These are phyloP conservation scores for Empidonax traillii DNA, from an alignment of 2,113 vertebrate genomes.

Conservation along the genomic window DNA sequence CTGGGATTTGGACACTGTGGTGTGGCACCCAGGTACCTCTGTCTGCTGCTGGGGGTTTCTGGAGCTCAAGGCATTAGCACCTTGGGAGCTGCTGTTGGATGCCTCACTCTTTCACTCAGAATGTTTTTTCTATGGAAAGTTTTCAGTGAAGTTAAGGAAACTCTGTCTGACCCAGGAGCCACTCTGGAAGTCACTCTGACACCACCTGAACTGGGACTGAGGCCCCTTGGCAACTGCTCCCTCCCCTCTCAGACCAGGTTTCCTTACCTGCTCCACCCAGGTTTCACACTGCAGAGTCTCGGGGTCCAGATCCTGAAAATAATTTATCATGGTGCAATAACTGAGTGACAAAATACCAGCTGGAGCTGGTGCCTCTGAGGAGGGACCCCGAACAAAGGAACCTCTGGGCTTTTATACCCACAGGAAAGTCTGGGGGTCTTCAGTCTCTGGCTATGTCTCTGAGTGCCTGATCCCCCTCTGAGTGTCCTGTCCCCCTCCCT, in stretches of 20 bases:
- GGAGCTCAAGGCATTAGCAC: not conserved
- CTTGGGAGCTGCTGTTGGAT: not conserved
- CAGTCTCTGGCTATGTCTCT: not conserved
- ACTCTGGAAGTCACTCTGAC: not conserved
- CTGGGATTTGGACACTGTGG: not conserved
- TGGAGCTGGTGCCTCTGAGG: not conserved
- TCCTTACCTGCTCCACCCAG: not conserved
- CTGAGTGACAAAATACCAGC: not conserved
- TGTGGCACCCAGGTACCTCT: not conserved
- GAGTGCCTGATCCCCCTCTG: not conserved
- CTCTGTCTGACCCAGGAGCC: not conserved
- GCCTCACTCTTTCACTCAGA: not conserved
- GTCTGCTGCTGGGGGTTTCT: not conserved
- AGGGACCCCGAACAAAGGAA: not conserved
- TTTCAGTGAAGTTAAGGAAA: not conserved
- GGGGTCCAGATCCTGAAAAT: accelerated
- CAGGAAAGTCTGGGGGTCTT: not conserved
- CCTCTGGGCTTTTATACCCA: not conserved
- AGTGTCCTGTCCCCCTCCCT: not conserved
- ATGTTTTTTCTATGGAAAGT: not conserved
- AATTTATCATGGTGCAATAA: not conserved
- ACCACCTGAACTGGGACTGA: not conserved
- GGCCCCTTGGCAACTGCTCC: not conserved
- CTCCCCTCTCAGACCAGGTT: not conserved
- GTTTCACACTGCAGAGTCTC: not conserved